Evolutionary conservation across 2,797 vertebrate genomes (phyloP), one percentile per base, ranked within the genome.

Genomic region (Lateolabrax maculatus): DNA sequence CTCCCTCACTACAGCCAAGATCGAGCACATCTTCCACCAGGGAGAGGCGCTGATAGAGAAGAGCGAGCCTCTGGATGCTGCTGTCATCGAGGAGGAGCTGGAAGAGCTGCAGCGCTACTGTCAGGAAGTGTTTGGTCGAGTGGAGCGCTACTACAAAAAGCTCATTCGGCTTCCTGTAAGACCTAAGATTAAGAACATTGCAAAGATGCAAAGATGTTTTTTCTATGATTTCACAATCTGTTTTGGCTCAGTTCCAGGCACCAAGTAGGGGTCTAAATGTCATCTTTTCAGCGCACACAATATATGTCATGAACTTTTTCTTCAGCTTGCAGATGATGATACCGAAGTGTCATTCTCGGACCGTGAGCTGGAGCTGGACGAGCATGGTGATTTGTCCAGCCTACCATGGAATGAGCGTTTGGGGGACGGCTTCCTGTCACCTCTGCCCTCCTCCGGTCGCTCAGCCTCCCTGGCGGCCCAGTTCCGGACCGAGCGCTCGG

Each of bases 81-180:
- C 97, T 0, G 95, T 99, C 75, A 98, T 99, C 0, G 98, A 99
- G 89, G 98, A 99, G 83, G 98, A 99, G 52, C 93, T 99, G 58
- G 98, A 99, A 5, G 98, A 99, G 77, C 95, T 99, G 56, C 96
- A 94, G 18, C 96, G 96, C 31, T 99, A 99, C 93, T 99, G 97
- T 78, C 96, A 97, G 68, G 98, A 99, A 84, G 98, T 99, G 87
- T 99, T 99, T 12, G 98, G 98, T 12, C 96, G 97, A 3, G 98
- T 99, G 80, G 97, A 99, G 13, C 96, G 98, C 82, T 99, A 99
- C 90, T 97, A 99, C 94, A 97, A 96, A 90, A 99, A 98, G 79
- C 95, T 99, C 71, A 98, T 97, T 25, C 96, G 94, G 34, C 96
- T 98, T 82, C 98, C 98, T 16, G 98, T 99, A 93, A 86, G 97